Evolutionary conservation across 2,797 vertebrate species (phyloP).

Genomic region (Crocodylus rhombifer): DNA sequence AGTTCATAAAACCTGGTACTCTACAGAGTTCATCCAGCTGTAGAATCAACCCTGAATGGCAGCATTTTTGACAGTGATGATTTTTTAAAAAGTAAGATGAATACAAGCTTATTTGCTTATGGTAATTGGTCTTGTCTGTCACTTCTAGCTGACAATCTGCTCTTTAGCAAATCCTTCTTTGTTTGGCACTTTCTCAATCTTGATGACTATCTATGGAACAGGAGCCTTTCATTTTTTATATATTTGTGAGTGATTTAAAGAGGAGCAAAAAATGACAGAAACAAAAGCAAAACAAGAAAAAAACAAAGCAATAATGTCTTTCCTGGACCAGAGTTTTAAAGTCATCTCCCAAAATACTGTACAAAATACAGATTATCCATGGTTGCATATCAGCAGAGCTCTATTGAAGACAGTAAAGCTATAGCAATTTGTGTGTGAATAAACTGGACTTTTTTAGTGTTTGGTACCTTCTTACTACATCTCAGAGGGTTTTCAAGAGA

Average conservation of each 20-base stretch:
- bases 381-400: background rate
- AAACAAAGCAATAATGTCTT: background rate
- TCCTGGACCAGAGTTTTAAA: background rate
- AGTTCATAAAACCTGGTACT: slow-evolving; percentile 23
- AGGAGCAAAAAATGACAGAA: background rate
- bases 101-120: slow-evolving; percentile 42
- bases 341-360: background rate
- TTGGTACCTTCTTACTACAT: background rate
- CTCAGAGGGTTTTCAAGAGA: background rate
- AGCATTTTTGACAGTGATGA: slow-evolving; percentile 19
- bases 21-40: background rate
- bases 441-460: background rate
- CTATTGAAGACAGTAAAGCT: background rate
- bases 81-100: background rate
- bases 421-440: background rate
- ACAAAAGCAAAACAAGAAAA: too few relatives aligned
- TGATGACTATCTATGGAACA: slow-evolving; percentile 12
- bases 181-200: slow-evolving; percentile 37
- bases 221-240: slow-evolving; percentile 37
- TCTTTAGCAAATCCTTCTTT: slow-evolving; percentile 52
- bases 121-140: slow-evolving; percentile 59
- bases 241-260: slow-evolving; percentile 52
- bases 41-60: background rate
- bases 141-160: slow-evolving; percentile 47
- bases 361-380: background rate